These are phyloP conservation scores for Limonius californicus DNA, from an alignment of 1,140 invertebrate species.

Conservation along the genomic window DNA sequence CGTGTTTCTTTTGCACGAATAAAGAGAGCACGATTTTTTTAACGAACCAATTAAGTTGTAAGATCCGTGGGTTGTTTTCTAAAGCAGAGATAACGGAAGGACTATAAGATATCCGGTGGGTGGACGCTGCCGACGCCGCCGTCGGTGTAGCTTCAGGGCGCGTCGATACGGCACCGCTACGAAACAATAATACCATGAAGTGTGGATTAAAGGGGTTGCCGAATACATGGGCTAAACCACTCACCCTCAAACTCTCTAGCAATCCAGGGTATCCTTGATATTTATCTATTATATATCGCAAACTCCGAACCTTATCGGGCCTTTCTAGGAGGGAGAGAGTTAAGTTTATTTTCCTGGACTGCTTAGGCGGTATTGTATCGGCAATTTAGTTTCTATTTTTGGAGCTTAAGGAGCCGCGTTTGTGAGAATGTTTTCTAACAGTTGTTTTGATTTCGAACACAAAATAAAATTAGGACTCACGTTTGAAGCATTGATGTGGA, in stretches of 20 bases:
- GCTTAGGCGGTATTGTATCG: not conserved
- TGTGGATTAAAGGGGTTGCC: slow-evolving; percentile 9
- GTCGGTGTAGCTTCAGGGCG: not conserved
- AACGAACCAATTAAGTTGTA: slow-evolving; percentile 14
- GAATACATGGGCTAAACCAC: slow-evolving; percentile 3
- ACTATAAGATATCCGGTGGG: slow-evolving; percentile 8
- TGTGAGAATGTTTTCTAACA: not conserved
- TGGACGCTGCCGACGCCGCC: not conserved
- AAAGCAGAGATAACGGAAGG: slow-evolving; percentile 6
- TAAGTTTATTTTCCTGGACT: slow-evolving; percentile 10
- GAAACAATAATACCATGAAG: slow-evolving; percentile 15
- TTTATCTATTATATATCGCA: slow-evolving; percentile 13
- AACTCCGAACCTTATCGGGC: not conserved
- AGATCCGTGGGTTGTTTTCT: slow-evolving; percentile 4
- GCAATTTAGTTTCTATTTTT: not conserved
- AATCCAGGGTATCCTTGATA: slow-evolving; percentile 3
- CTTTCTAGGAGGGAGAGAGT: not conserved
- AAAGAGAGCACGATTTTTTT: slow-evolving; percentile 2
- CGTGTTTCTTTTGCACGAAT: not conserved
- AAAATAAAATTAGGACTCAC: not conserved
- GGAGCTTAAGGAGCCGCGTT: not conserved
- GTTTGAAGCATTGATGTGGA: too few species aligned
- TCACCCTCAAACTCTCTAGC: slow-evolving; percentile 3
- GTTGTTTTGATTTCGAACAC: not conserved
- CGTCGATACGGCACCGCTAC: not conserved